These are phyloP conservation scores for Centropus bengalensis DNA, from an alignment of 2,113 vertebrate species.

Conservation along the genomic window DNA sequence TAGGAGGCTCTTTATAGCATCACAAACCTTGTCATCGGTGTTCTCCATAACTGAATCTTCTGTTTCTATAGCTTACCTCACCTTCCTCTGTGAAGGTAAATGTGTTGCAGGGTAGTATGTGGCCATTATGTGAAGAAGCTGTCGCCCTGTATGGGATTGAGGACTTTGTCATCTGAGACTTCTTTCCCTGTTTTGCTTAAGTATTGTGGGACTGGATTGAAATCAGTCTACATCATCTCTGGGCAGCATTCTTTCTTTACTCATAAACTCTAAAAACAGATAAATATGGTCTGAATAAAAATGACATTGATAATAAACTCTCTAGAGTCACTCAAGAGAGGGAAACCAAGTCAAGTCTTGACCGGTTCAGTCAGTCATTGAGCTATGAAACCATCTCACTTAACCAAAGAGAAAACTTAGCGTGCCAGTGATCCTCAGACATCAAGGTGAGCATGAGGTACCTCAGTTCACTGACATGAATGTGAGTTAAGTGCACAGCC, in stretches of 20 bases:
- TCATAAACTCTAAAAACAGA: background rate
- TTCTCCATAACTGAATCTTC: background rate
- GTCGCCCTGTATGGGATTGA: background rate
- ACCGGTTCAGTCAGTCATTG: background rate
- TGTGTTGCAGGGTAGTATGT: background rate
- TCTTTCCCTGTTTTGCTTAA: background rate
- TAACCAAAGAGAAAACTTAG: background rate
- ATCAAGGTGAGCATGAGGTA: background rate
- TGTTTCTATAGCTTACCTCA: background rate
- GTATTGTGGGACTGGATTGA: background rate
- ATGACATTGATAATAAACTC: rapidly evolving
- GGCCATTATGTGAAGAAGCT: background rate
- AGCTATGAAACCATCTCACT: background rate
- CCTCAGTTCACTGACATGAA: background rate
- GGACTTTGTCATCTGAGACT: background rate
- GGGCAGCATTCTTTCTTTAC: background rate
- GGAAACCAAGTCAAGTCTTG: background rate
- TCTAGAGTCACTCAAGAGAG: background rate
- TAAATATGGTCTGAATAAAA: background rate
- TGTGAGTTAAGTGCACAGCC: background rate
- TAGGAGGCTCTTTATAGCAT: background rate
- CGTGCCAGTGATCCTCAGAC: background rate
- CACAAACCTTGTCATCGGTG: rapidly evolving
- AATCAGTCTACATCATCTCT: background rate
- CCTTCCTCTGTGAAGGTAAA: background rate